Evolutionary conservation across 1,140 invertebrate species (phyloP).

Genomic region (Zaprionus kolodkinae): DNA sequence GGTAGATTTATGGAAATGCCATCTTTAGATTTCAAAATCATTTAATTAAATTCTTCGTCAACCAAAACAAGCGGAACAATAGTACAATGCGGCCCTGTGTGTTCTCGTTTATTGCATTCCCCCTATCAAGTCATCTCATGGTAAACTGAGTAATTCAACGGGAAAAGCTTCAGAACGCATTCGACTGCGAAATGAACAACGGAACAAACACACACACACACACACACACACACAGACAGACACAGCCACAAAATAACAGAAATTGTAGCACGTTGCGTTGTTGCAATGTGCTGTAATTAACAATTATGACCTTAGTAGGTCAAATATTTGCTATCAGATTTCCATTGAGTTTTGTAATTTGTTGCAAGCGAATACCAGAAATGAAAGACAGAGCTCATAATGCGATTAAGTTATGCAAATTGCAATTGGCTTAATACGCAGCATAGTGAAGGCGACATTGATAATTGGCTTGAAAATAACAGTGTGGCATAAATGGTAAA

Average conservation of each 20-base stretch:
- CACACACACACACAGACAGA: not conserved
- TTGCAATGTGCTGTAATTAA: not conserved
- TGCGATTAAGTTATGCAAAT: not conserved
- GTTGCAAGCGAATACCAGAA: too few species aligned
- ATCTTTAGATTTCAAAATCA: conserved; percentile 3
- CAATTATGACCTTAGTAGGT: not conserved
- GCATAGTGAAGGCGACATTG: too few species aligned
- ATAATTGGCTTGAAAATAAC: too few species aligned
- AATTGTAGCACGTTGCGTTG: not conserved
- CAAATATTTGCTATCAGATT: not conserved
- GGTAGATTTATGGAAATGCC: not conserved
- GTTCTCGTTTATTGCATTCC: conserved; percentile 14
- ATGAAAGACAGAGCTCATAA: not conserved
- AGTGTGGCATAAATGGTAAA: too few species aligned
- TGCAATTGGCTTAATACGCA: not conserved
- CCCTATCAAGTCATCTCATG: conserved; percentile 5
- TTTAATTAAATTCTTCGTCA: conserved; percentile 14
- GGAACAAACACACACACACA: not conserved
- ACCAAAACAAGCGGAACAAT: not conserved
- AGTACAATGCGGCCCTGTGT: not conserved
- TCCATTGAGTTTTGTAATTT: not conserved
- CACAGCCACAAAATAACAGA: not conserved
- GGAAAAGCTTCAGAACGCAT: not conserved
- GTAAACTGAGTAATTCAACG: conserved; percentile 12
- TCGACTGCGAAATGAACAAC: conserved; percentile 1